Percentiles rank a stretch among this genome's conserved stretches.
These are phyloP conservation scores for Leucopsar rothschildi DNA, from an alignment of 2,113 vertebrate species.

Conservation along the genomic window DNA sequence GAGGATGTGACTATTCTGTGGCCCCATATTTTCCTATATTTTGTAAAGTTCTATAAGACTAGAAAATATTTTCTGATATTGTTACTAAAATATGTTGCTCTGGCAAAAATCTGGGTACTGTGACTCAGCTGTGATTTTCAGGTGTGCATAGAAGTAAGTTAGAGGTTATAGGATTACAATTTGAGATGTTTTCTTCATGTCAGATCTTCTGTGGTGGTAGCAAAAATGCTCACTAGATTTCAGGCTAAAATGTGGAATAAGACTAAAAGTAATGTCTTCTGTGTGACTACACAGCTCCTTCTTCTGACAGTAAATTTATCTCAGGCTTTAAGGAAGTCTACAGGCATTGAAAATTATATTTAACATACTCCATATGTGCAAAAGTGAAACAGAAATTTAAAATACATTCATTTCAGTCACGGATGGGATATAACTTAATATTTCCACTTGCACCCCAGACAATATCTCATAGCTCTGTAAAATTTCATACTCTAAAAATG, in stretches of 20 bases:
- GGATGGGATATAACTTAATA: slow-evolving; percentile 21
- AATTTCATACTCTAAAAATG: slow-evolving; percentile 9
- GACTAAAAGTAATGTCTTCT: not conserved
- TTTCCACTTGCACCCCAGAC: slow-evolving; percentile 4
- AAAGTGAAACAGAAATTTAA: not conserved
- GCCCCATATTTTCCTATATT: not conserved
- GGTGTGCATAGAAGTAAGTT: not conserved
- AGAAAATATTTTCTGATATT: not conserved
- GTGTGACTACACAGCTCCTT: not conserved
- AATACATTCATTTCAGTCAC: slow-evolving; percentile 2
- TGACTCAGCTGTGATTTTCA: not conserved
- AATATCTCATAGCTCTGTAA: slow-evolving; percentile 6
- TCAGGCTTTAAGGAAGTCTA: not conserved
- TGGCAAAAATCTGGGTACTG: not conserved
- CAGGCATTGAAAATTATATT: slow-evolving; percentile 3
- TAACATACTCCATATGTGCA: slow-evolving; percentile 33
- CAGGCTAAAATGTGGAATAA: not conserved
- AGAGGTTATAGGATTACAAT: not conserved
- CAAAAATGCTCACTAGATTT: not conserved
- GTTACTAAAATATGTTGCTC: not conserved
- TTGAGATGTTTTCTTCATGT: not conserved
- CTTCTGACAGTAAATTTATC: slow-evolving; percentile 27
- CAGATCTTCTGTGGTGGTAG: not conserved
- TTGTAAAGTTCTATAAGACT: not conserved
- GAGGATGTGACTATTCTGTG: not conserved